These are phyloP conservation scores for Ctenopoma kingsleyae DNA, from an alignment of 2,797 vertebrate species.

Conservation along the genomic window DNA sequence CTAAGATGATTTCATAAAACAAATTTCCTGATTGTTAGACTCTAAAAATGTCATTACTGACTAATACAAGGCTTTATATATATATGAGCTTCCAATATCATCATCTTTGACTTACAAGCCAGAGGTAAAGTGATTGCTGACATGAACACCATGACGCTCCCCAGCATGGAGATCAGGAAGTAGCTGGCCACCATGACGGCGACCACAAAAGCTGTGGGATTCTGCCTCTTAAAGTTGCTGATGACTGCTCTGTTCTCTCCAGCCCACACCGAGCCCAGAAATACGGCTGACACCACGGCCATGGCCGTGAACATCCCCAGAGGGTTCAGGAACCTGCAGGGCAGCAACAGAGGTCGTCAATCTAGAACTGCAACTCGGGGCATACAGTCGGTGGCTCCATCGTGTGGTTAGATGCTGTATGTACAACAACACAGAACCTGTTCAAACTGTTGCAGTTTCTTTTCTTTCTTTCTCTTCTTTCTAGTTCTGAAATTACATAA, in stretches of 20 bases:
- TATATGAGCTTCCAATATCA: not conserved
- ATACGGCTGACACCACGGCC: constrained; percentile 88
- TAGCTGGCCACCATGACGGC: constrained; percentile 91
- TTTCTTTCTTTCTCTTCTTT: no score
- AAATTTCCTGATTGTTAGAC: not conserved
- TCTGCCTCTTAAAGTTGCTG: constrained; percentile 90
- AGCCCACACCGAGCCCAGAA: constrained; percentile 89
- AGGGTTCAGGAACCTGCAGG: constrained; percentile 91
- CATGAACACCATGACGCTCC: constrained; percentile 94
- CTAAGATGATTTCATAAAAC: not conserved
- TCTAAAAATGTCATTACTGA: no score
- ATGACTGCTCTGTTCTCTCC: constrained; percentile 89
- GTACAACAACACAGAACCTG: constrained; percentile 31
- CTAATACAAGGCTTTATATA: no score
- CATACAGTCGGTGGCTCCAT: constrained; percentile 55
- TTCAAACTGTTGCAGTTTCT: not conserved
- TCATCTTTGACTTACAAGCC: constrained; percentile 86
- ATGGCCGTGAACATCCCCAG: constrained; percentile 91
- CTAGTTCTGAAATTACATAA: no score
- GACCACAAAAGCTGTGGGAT: constrained; percentile 88
- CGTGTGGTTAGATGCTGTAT: constrained; percentile 53
- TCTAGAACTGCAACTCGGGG: not conserved
- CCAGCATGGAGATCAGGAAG: constrained; percentile 91
- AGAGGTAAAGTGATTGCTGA: constrained; percentile 93
- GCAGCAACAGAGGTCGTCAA: constrained; percentile 3